Percentiles rank a stretch among this genome's conserved stretches.
These are phyloP conservation scores for Neomicropteryx cornuta DNA, from an alignment of 1,140 invertebrate species.

Conservation along the genomic window DNA sequence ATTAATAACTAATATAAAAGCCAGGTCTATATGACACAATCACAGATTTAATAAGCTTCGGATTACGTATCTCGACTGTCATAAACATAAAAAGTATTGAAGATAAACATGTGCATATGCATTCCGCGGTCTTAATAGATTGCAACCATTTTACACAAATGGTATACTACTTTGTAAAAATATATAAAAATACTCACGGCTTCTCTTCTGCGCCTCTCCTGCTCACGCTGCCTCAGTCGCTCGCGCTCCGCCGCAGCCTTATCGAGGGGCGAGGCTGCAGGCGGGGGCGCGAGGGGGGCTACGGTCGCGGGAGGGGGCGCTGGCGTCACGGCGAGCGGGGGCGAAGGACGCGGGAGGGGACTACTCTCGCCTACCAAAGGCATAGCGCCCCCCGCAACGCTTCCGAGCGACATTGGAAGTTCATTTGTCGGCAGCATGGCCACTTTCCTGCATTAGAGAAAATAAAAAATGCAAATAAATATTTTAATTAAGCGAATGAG, in stretches of 20 bases:
- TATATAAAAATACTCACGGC: slow-evolving; percentile 57
- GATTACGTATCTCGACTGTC: no score
- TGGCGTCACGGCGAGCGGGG: slow-evolving; percentile 20
- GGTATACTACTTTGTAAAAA: no score
- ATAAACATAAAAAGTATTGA: no score
- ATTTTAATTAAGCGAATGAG: no score
- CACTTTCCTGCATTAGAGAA: slow-evolving; percentile 3
- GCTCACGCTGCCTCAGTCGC: slow-evolving; percentile 69
- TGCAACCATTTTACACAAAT: background rate
- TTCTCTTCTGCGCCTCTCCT: slow-evolving; percentile 81
- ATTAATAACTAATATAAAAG: no score
- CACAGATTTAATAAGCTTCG: no score
- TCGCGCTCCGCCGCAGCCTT: slow-evolving; percentile 63
- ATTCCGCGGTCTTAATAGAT: slow-evolving; percentile 1
- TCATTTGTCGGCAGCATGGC: background rate
- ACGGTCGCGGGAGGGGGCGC: slow-evolving; percentile 22
- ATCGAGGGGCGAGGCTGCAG: slow-evolving; percentile 51
- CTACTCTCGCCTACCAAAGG: slow-evolving; percentile 20
- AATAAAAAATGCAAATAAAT: background rate
- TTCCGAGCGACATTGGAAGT: no score
- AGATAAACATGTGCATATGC: no score
- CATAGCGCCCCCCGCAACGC: slow-evolving; percentile 12
- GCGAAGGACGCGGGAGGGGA: slow-evolving; percentile 16
- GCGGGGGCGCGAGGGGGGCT: slow-evolving; percentile 36
- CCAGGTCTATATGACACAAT: no score